phyloP scores from a whole-genome alignment of 2,797 vertebrate genomes.

The Varecia variegata region DNA sequence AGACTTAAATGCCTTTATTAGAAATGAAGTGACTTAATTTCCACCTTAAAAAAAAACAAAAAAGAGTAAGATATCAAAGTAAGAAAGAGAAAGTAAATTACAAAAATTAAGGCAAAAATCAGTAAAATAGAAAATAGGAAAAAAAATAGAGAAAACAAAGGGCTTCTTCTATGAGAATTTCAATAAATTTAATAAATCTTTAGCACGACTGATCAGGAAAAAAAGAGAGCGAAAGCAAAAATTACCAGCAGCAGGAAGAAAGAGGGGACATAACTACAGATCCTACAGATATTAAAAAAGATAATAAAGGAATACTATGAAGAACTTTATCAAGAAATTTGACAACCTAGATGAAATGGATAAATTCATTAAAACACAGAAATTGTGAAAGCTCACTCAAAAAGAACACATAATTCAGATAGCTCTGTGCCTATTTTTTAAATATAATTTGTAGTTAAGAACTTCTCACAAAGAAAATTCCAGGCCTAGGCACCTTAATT shows the following conservation, averaged over 20 bases:
- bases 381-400: neutral
- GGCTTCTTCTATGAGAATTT: neutral
- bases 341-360: neutral
- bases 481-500: neutral
- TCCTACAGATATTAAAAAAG: neutral
- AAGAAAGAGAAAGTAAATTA: neutral
- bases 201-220: neutral
- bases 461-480: neutral
- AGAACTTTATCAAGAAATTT: neutral
- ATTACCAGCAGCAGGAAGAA: neutral
- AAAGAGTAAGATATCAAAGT: neutral
- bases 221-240: neutral
- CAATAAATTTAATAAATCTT: neutral
- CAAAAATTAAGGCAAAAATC: neutral
- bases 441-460: neutral
- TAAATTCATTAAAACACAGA: neutral
- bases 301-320: neutral
- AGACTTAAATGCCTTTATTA: neutral
- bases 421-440: neutral
- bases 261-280: neutral
- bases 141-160: neutral
- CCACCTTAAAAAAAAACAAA: neutral
- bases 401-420: neutral
- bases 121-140: neutral
- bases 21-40: neutral